Base-by-base conservation (phyloP, 2,113 vertebrate genomes). In the Chaenogobius annularis region DNA sequence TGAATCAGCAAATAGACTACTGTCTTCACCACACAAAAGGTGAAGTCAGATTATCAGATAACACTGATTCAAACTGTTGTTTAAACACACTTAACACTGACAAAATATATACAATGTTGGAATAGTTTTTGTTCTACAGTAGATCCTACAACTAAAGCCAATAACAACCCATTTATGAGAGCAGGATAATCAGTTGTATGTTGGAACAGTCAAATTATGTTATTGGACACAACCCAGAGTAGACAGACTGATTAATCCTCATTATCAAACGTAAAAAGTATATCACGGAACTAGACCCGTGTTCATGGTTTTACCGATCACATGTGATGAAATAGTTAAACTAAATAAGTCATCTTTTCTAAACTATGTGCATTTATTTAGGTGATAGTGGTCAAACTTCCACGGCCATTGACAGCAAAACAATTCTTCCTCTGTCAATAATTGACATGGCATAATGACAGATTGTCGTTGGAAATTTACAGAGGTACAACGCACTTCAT, bases 381-480 rank as follows among this genome's bases (percentile, higher is more conserved):
- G 50, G 70, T 58, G 31, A 31, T 35, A 22, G 44, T 40, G 44
- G 31, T 73, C 59, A 70, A 15, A 55, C 10, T 46, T 62, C 20
- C 22, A 58, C 67, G 73, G 68, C 54, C 54, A 37, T 26, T 22
- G 15, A 20, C 23, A 23, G 19, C 47, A 55, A 64, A 10, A 52
- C 7, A n/a, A 48, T 68, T 62, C 31, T 9, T 58, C 55, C 64
- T 0, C 43, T 17, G 40, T 43, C 23, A 85, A 85, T 79, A 5
- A 82, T 69, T 83, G 10, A 79, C 65, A 37, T 81, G 22, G 7
- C 10, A 46, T 19, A 10, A 2, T 43, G 26, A 35, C 26, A 23
- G 50, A 43, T 10, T 52, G 47, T 14, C 70, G 44, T 61, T 67
- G 61, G 68, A 76, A 77, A 40, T 77, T 72, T 43, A 56, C 77